Percentiles rank a stretch among this genome's conserved stretches.
Evolutionary conservation across 2,888 invertebrate species (phyloP).

Genomic region (Drosophila tanythrix): DNA sequence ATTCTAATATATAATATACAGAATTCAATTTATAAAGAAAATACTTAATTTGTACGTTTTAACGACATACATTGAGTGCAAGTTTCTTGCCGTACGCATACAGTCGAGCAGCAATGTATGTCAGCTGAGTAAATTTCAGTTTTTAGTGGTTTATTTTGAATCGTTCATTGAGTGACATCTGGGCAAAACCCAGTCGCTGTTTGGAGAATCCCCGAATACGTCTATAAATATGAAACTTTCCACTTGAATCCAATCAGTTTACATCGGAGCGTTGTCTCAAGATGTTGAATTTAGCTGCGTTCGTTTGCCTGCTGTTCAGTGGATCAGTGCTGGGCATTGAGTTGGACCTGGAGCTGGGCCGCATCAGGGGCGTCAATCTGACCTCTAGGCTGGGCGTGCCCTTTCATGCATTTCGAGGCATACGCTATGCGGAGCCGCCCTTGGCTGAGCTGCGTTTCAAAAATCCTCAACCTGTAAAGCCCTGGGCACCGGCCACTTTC

Average conservation of each 20-base stretch:
- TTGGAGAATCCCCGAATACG: background rate
- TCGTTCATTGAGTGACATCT: background rate
- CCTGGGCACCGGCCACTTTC: constrained; percentile 85
- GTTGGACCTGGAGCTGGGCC: constrained; percentile 77
- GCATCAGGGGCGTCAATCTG: constrained; percentile 71
- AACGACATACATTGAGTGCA: background rate
- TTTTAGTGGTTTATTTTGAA: constrained; percentile 14
- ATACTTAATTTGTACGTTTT: background rate
- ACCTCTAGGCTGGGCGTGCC: constrained; percentile 68
- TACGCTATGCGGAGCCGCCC: constrained; percentile 82
- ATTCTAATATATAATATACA: background rate
- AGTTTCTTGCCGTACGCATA: background rate
- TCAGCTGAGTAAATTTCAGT: constrained; percentile 7
- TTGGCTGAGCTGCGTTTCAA: constrained; percentile 79
- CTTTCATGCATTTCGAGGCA: constrained; percentile 82
- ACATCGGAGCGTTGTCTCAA: constrained; percentile 13
- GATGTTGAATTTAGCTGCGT: constrained; percentile 33
- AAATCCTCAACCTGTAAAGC: constrained; percentile 85
- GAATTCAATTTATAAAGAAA: background rate
- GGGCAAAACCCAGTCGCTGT: constrained; percentile 23
- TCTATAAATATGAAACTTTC: constrained; percentile 26
- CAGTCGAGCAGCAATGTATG: background rate
- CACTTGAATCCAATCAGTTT: constrained; percentile 14
- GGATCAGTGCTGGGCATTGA: constrained; percentile 51
- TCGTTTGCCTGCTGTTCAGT: constrained; percentile 27